Evolutionary conservation across 2,888 invertebrate genomes (phyloP), one percentile per base, ranked within the genome.

Genomic region (Erynnis tages): DNA sequence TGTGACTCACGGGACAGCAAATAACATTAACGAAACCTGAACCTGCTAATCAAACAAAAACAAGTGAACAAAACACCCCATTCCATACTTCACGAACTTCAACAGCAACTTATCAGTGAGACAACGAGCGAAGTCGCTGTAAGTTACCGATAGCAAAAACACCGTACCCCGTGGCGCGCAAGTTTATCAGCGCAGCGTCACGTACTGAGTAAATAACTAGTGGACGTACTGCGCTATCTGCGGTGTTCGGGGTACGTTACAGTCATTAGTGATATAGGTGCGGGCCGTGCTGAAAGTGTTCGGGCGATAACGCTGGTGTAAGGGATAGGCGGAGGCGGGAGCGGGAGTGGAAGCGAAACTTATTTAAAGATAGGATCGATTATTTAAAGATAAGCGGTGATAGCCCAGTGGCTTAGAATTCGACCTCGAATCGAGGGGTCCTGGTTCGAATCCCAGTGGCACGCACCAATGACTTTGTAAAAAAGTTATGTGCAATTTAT

Each of bases 201-300:
- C 37, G 45, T 41, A 47, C 41, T 38, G 44, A 21, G 45, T 49
- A 45, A 54, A 57, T 56, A 55, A 54, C 48, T 44, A 17, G 40
- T 35, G 35, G 43, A 27, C 43, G 47, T 43, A 59, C 52, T 66
- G 62, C 60, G 64, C 60, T 66, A 63, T 63, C 60, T 66, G 65
- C 65, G 66, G 63, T 63, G 50, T 53, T 57, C 53, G 59, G 59
- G 60, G 61, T 62, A 66, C 69, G 69, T 67, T 69, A 67, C 67
- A 71, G 72, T 76, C 79, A 76, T 81, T 82, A 79, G 77, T 76
- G 76, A 77, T 73, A 65, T 73, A 77, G 77, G 76, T 74, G 73
- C 65, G 69, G 72, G 66, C 64, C 73, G 75, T 67, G 72, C 71
- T 70, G 70, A 69, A 75, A 78, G 75, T 73, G 75, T 66, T 59